Conservation (phyloP, 2,113 vertebrate species). For the Otolemur garnettii region DNA sequence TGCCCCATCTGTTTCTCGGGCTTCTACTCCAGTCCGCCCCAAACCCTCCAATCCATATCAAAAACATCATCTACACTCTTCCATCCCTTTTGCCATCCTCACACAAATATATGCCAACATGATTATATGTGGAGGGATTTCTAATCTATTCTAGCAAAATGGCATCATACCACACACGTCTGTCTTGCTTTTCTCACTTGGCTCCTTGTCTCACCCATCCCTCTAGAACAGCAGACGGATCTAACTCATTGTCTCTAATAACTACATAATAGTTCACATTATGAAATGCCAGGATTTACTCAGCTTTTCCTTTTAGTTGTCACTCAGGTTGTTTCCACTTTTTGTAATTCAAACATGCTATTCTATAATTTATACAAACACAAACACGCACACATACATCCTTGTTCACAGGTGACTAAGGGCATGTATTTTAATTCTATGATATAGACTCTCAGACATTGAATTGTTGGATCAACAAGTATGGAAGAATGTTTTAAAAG, state of each 20-base stretch:
- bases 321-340: constrained; percentile 24
- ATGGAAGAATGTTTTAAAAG: neutral
- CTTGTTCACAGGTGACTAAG: neutral
- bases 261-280: neutral
- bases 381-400: neutral
- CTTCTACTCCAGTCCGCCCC: neutral
- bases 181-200: constrained; percentile 46
- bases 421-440: neutral
- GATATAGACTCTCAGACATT: neutral
- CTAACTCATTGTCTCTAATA: neutral
- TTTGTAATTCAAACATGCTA: neutral
- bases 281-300: neutral
- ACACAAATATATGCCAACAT: neutral
- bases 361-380: neutral
- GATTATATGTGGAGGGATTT: neutral
- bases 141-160: constrained; percentile 8
- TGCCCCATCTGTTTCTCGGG: neutral
- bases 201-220: neutral
- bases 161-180: neutral
- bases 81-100: neutral
- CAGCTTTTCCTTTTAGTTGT: neutral
- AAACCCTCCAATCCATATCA: neutral
- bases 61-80: neutral
- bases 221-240: neutral
- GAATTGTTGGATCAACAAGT: neutral